Conservation (phyloP, 2,888 invertebrate species). For the Acheta domesticus region DNA sequence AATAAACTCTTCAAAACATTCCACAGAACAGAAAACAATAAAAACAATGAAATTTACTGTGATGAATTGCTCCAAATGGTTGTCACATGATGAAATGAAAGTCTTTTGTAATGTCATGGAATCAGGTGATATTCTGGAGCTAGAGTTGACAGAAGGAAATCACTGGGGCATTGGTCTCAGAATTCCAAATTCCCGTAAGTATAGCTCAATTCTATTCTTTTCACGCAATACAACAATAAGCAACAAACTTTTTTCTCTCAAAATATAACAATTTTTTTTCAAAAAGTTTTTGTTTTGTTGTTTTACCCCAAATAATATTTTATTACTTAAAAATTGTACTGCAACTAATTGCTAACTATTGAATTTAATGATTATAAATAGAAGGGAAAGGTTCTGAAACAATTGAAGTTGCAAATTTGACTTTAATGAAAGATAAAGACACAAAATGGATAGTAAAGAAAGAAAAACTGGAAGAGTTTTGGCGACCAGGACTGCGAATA, state of each 20-base stretch:
- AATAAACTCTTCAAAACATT: no score
- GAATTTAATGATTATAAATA: neutral
- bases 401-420: slow-evolving; percentile 32
- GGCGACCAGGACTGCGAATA: slow-evolving; percentile 65
- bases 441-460: slow-evolving; percentile 40
- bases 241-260: no score
- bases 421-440: slow-evolving; percentile 37
- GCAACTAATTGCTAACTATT: no score
- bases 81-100: slow-evolving; percentile 65
- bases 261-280: no score
- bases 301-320: no score
- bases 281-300: no score
- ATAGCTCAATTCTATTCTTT: neutral
- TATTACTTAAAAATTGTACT: no score
- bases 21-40: neutral
- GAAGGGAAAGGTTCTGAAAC: slow-evolving; percentile 26
- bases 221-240: no score
- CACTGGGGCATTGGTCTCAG: slow-evolving; percentile 69
- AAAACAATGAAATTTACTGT: slow-evolving; percentile 37
- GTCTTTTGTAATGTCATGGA: slow-evolving; percentile 69
- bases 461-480: slow-evolving; percentile 59
- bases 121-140: slow-evolving; percentile 68
- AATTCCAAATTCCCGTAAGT: slow-evolving; percentile 30
- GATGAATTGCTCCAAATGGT: slow-evolving; percentile 65
- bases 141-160: slow-evolving; percentile 55